Percentiles rank a stretch among this genome's conserved stretches.
phyloP scores from a whole-genome alignment of 2,888 invertebrate genomes.

The Acanthacorydalis orientalis region DNA sequence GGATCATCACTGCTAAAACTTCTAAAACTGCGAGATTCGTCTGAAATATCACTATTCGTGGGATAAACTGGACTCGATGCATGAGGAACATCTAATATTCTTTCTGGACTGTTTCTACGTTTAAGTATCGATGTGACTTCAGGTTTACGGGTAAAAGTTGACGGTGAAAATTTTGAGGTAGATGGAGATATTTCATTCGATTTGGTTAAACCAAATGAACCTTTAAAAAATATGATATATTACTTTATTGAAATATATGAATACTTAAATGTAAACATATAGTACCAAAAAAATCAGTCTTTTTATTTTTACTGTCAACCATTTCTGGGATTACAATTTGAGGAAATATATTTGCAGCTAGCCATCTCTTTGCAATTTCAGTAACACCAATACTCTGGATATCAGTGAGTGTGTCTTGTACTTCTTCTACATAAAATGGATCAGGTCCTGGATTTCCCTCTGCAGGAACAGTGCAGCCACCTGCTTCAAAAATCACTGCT shows the following conservation, averaged over 20 bases:
- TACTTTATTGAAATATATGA: background rate
- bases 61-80: background rate
- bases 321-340: constrained; percentile 26
- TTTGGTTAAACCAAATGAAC: constrained; percentile 4
- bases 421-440: constrained; percentile 78
- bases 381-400: constrained; percentile 60
- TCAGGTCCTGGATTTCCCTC: constrained; percentile 50
- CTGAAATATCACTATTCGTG: constrained; percentile 30
- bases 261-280: constrained; percentile 6
- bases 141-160: constrained; percentile 26
- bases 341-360: constrained; percentile 47
- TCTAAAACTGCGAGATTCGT: constrained; percentile 46
- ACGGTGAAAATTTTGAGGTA: constrained; percentile 15
- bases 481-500: constrained; percentile 56
- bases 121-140: constrained; percentile 39
- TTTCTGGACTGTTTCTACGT: constrained; percentile 30
- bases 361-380: constrained; percentile 50
- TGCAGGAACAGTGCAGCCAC: constrained; percentile 53
- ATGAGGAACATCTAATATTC: constrained; percentile 27
- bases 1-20: constrained; percentile 49
- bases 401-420: constrained; percentile 66
- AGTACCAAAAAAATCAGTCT: constrained; percentile 20
- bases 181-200: constrained; percentile 2
- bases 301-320: constrained; percentile 13
- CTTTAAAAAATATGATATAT: constrained; percentile 2